A percentile compares a stretch with the other conserved stretches of the same genome.
Conservation (phyloP, 1,140 invertebrate genomes). For the Atta cephalotes region DNA sequence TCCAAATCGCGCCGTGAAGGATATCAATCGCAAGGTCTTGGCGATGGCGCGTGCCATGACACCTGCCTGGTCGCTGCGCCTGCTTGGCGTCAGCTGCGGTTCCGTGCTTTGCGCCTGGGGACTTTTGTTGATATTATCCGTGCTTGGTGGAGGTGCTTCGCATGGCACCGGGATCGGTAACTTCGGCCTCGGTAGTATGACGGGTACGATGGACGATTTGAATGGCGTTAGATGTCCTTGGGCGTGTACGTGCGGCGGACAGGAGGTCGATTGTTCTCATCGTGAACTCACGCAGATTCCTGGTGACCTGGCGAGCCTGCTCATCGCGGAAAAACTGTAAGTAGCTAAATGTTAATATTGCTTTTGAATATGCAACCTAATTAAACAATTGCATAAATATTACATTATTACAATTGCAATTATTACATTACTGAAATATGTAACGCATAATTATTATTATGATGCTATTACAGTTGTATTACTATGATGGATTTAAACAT, state of each 20-base stretch:
- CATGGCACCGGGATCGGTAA: constrained; percentile 80
- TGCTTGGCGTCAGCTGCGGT: constrained; percentile 83
- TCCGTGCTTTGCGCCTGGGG: constrained; percentile 83
- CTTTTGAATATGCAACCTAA: not conserved
- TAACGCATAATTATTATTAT: too few species aligned
- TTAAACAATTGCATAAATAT: not conserved
- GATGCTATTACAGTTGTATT: too few species aligned
- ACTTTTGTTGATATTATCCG: constrained; percentile 81
- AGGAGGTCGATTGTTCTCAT: constrained; percentile 93
- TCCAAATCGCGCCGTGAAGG: constrained; percentile 78
- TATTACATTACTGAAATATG: not conserved
- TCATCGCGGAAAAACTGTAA: constrained; percentile 94
- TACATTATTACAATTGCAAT: too few species aligned
- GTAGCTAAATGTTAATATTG: constrained; percentile 83
- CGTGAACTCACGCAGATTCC: constrained; percentile 93
- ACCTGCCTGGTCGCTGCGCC: constrained; percentile 82
- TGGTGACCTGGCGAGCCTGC: constrained; percentile 88
- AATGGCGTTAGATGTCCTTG: constrained; percentile 89
- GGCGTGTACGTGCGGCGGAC: constrained; percentile 92
- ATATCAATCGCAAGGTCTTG: constrained; percentile 81
- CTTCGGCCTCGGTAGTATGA: constrained; percentile 77
- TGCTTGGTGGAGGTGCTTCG: constrained; percentile 81
- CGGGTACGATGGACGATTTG: constrained; percentile 77
- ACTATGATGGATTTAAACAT: not conserved
- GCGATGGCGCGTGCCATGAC: constrained; percentile 83